Evolutionary conservation across 2,113 vertebrate genomes (phyloP).

Genomic region (Psilopogon haemacephalus): DNA sequence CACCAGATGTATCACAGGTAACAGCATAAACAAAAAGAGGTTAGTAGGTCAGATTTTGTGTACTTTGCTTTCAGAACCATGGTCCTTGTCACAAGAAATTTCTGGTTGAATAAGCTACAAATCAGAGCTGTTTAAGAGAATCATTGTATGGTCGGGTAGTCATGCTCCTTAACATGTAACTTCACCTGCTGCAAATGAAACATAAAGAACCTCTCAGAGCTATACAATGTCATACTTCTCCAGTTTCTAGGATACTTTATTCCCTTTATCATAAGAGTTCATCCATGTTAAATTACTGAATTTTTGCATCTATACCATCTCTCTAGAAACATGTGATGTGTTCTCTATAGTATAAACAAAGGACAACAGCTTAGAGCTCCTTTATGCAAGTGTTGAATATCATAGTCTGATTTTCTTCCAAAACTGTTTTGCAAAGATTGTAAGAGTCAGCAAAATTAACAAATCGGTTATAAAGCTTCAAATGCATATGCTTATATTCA

Average conservation of each 20-base stretch:
- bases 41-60: constrained; percentile 66
- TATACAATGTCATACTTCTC: not conserved
- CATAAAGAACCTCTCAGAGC: constrained; percentile 15
- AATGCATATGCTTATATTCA: not conserved
- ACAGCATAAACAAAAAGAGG: constrained; percentile 37
- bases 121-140: constrained; percentile 58
- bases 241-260: not conserved
- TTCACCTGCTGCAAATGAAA: constrained; percentile 48
- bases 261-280: not conserved
- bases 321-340: not conserved
- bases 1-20: constrained; percentile 45
- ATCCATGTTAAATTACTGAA: not conserved
- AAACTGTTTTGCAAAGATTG: not conserved
- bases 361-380: not conserved
- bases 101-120: constrained; percentile 62
- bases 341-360: not conserved
- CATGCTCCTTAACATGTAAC: not conserved
- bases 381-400: not conserved
- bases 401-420: not conserved
- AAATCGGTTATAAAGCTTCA: not conserved
- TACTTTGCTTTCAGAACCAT: constrained; percentile 58
- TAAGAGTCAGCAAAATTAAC: not conserved
- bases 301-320: not conserved
- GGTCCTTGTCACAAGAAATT: constrained; percentile 67
- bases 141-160: constrained; percentile 29